Evolutionary conservation across 2,113 vertebrate genomes (phyloP).

Genomic region (Jacana jacana): DNA sequence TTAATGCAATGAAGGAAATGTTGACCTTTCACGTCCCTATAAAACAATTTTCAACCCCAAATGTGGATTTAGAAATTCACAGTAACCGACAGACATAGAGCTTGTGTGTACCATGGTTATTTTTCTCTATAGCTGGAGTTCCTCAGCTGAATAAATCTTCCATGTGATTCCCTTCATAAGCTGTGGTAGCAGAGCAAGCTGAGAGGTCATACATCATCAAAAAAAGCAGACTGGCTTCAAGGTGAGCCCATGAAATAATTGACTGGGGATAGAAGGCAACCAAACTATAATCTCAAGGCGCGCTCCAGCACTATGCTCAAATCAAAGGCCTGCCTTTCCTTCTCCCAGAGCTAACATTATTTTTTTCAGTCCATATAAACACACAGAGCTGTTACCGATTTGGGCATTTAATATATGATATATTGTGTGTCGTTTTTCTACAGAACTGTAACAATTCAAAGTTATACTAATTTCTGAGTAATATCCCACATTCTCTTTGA

Average conservation of each 20-base stretch:
- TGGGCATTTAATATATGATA: background rate
- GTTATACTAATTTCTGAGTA: background rate
- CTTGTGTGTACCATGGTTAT: background rate
- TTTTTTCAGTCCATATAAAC: background rate
- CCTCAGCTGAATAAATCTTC: slow-evolving; percentile 8
- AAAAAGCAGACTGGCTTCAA: background rate
- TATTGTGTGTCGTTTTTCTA: background rate
- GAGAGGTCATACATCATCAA: background rate
- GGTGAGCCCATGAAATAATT: slow-evolving; percentile 3
- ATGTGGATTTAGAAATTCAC: background rate
- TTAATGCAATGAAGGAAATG: background rate
- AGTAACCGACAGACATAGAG: background rate
- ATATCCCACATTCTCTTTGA: background rate
- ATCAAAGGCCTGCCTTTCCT: background rate
- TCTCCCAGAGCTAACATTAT: background rate
- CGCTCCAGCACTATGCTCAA: background rate
- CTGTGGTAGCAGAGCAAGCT: background rate
- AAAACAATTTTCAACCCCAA: background rate
- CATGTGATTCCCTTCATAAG: background rate
- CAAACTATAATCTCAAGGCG: background rate
- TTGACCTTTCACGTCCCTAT: background rate
- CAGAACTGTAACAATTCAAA: background rate
- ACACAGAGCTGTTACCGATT: background rate
- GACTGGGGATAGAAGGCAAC: background rate
- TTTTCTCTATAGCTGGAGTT: background rate